Base-by-base conservation (phyloP, 2,797 vertebrate genomes). In the Bryconaethiops microstoma region DNA sequence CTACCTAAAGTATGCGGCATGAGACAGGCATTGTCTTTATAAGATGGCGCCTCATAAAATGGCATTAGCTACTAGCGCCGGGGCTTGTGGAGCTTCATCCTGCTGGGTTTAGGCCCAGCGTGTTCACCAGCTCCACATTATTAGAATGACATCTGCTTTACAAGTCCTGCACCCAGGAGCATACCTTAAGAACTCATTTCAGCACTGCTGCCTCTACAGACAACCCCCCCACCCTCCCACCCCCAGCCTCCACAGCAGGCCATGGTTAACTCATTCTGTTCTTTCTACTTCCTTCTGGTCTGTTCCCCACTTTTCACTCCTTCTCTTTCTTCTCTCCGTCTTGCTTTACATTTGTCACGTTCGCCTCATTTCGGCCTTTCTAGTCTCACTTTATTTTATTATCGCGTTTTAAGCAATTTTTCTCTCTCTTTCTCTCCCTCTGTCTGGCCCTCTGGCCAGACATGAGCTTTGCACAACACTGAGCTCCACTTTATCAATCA, bases 111-210 rank as follows among this genome's bases (percentile, higher is more conserved):
- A 96, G 93, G 92, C 92, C 93, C 90, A 92, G 93, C 90, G 92
- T 94, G 93, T 95, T 95, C 94, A 95, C 94, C 95, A 96, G 95
- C 94, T 93, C 81, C 93, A 93, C 94, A 94, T 96, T 98, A 97
- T 97, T 98, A 97, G 96, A 97, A 96, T 96, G 94, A 96, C 96
- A 95, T 96, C 95, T 95, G 94, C 95, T 95, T 96, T 95, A 94
- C 95, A 95, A 94, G 94, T 95, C 94, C 92, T 94, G 95, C 95
- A 94, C 95, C 94, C 95, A 93, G 93, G 94, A 96, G 95, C 93
- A 94, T 95, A 94, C 93, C 95, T 94, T 93, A 94, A 96, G 96
- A 95, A 88, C 85, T 88, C 79, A 88, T 88, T 88, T 88, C 85
- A 86, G 85, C 39, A 68, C 77, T 62, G 75, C 83, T 77, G 83